Evolutionary conservation across 2,797 vertebrate genomes (phyloP).

Genomic region (Sebastes kiyomatsui): DNA sequence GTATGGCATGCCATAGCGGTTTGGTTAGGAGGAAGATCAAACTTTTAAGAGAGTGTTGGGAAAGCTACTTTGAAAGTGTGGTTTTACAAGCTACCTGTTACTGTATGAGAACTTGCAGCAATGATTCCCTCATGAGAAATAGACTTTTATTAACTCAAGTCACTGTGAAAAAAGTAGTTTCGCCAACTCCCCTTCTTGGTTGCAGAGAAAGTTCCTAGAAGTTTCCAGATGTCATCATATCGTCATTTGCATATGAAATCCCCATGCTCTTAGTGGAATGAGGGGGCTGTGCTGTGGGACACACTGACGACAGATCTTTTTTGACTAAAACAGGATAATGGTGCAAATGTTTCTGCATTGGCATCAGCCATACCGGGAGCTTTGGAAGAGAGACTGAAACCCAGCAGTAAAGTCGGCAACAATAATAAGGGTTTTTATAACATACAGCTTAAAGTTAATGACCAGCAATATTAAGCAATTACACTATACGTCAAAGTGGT

Average conservation of each 20-base stretch:
- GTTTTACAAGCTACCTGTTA: constrained; percentile 24
- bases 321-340: neutral
- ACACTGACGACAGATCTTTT: neutral
- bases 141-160: constrained; percentile 19
- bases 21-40: neutral
- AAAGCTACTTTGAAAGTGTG: constrained; percentile 15
- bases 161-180: neutral
- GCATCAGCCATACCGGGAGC: neutral
- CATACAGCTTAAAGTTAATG: neutral
- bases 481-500: neutral
- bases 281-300: neutral
- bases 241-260: constrained; percentile 25
- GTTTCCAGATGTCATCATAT: constrained; percentile 44
- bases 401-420: neutral
- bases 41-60: constrained; percentile 1
- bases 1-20: neutral
- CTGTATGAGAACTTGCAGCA: constrained; percentile 10
- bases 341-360: neutral
- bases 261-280: neutral
- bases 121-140: constrained; percentile 25
- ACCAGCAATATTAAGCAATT: neutral
- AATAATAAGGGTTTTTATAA: neutral
- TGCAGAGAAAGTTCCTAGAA: constrained; percentile 24
- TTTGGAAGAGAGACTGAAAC: neutral
- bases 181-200: constrained; percentile 2